Evolutionary conservation across 2,888 invertebrate species (phyloP), one percentile per base, ranked within the genome.

Genomic region (Parnassius smintheus): DNA sequence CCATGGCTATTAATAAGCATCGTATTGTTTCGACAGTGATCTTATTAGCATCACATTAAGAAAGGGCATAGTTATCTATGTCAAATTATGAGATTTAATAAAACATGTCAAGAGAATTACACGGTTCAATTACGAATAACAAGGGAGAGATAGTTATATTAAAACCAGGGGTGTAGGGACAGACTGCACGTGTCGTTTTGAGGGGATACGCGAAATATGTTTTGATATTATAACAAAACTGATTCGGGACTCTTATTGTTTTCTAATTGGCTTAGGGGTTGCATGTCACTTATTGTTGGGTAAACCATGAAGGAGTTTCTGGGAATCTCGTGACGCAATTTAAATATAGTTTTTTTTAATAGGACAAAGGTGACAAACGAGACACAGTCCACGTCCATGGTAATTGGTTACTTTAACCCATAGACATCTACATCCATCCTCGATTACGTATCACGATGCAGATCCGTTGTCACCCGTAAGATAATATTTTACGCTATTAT

Each of bases 81-180:
- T 87, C 88, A 86, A 88, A 88, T 88, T 86, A 89, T 82, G 77
- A 80, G 88, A 87, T 84, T 86, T 85, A 85, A 80, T 81, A 85
- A 85, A 90, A 90, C 86, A 89, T 87, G 86, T 90, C 87, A 82
- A 75, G 81, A 76, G 80, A 78, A 88, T 91, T 89, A 88, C 83
- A 83, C 87, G 91, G 83, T 86, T 83, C 88, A 89, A 88, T 91
- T 88, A 88, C 78, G 70, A 57, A 68, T 53, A 64, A 65, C 68
- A 72, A 76, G 78, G 80, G 74, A 69, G 68, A 66, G 60, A 54
- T 44, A 53, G 63, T 66, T 65, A 74, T 81, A 80, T 83, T 82
- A 77, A 80, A 81, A 72, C 64, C 65, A 72, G 74, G 73, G 76
- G 67, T 61, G 66, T 52, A 56, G 56, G 54, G 66, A 69, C 68